Evolutionary conservation across 1,140 invertebrate genomes (phyloP).

Genomic region (Phortica variegata): DNA sequence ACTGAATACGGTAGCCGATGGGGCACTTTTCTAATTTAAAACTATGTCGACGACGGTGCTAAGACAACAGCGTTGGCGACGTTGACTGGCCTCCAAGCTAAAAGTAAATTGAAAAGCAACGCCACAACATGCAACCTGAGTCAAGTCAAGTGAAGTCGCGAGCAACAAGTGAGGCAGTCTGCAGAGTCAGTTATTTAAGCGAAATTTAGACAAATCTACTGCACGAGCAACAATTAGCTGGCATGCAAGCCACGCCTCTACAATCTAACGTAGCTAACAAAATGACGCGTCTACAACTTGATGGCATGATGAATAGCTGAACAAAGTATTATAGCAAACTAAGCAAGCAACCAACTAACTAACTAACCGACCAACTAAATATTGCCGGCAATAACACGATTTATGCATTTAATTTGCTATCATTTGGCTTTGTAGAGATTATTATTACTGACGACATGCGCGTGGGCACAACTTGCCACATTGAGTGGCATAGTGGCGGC

Average conservation of each 20-base stretch:
- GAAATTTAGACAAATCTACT: background rate
- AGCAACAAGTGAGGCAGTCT: no score
- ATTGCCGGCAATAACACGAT: conserved; percentile 48
- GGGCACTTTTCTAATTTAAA: conserved; percentile 47
- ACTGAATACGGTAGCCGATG: conserved; percentile 34
- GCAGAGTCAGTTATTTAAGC: no score
- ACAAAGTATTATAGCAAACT: no score
- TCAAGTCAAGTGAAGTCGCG: no score
- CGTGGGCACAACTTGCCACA: conserved; percentile 21
- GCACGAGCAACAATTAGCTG: conserved; percentile 43
- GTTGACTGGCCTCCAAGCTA: conserved; percentile 1
- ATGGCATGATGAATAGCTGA: no score
- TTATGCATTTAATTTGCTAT: conserved; percentile 53
- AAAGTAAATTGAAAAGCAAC: background rate
- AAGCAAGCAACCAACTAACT: conserved; percentile 21
- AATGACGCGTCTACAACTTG: no score
- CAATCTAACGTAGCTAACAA: no score
- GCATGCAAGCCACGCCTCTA: conserved; percentile 35
- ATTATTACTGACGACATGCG: conserved; percentile 22
- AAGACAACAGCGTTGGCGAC: conserved; percentile 12
- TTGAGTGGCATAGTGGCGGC: conserved; percentile 17
- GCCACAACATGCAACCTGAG: background rate
- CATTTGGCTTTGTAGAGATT: conserved; percentile 32
- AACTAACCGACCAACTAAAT: conserved; percentile 14
- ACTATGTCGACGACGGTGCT: conserved; percentile 41